These are phyloP conservation scores for Orthochromis malagaraziensis DNA, from an alignment of 2,113 vertebrate species.

Conservation along the genomic window DNA sequence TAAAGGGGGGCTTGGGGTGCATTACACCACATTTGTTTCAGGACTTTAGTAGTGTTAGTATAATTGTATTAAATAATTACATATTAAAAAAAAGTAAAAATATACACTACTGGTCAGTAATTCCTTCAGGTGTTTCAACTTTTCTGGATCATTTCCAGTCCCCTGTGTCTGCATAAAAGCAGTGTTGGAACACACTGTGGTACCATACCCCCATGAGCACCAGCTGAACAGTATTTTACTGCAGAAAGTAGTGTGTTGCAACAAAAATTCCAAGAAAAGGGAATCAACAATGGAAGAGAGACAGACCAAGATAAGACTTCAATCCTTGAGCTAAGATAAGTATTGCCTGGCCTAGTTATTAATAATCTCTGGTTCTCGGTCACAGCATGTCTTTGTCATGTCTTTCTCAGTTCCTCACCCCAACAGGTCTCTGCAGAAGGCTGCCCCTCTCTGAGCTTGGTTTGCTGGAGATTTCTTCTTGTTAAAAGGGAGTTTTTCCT, in stretches of 20 bases:
- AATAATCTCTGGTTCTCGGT: not conserved
- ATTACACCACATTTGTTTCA: not conserved
- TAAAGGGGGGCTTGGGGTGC: not conserved
- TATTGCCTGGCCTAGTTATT: not conserved
- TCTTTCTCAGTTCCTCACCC: not conserved
- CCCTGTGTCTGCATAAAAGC: not conserved
- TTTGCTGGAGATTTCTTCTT: not conserved
- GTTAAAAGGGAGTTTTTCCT: not conserved
- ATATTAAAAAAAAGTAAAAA: not conserved
- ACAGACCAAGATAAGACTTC: not conserved
- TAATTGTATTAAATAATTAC: fast-evolving
- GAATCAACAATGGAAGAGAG: not conserved
- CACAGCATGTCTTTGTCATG: not conserved
- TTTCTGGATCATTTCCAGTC: not conserved
- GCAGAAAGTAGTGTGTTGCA: not conserved
- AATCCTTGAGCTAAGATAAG: not conserved
- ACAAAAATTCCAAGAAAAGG: not conserved
- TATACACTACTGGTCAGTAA: not conserved
- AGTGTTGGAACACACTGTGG: not conserved
- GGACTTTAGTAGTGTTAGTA: not conserved
- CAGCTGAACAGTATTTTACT: not conserved
- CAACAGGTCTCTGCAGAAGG: not conserved
- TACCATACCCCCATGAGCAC: not conserved
- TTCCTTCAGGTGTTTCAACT: not conserved
- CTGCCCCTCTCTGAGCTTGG: not conserved